phyloP scores from a whole-genome alignment of 2,888 invertebrate species.

The Pocota personata region DNA sequence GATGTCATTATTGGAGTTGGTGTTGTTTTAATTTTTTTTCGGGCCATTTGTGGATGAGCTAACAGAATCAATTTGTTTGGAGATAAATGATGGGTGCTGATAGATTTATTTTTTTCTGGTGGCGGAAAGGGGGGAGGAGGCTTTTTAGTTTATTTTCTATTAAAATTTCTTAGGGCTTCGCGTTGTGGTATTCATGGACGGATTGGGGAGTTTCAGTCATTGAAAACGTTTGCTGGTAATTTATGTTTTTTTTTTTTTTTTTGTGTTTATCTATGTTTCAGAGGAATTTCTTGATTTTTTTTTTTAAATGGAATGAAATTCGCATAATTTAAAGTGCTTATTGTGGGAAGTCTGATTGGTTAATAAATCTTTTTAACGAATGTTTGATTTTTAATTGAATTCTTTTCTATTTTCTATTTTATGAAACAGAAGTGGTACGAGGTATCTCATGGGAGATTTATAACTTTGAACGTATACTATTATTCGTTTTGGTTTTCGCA shows the following conservation, averaged over 20 bases:
- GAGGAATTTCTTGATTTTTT: not conserved
- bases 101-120: slow-evolving; percentile 36
- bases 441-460: not conserved
- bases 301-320: not conserved
- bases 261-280: not conserved
- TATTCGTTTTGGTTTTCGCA: too few relatives aligned
- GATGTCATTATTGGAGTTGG: slow-evolving; percentile 32
- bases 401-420: not conserved
- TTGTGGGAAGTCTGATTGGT: not conserved
- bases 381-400: slow-evolving; percentile 35
- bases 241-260: not conserved
- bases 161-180: not conserved
- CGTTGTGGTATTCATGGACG: not conserved
- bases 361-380: slow-evolving; percentile 16
- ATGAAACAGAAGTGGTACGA: not conserved
- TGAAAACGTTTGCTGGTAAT: not conserved
- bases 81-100: slow-evolving; percentile 48
- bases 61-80: slow-evolving; percentile 44
- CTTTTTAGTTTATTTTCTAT: not conserved
- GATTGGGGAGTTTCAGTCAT: not conserved
- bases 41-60: not conserved
- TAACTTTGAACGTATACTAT: not conserved
- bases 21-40: not conserved
- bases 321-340: not conserved
- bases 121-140: too few relatives aligned